Evolutionary conservation across 2,888 invertebrate species (phyloP).

Genomic region (Oscheius sp.): DNA sequence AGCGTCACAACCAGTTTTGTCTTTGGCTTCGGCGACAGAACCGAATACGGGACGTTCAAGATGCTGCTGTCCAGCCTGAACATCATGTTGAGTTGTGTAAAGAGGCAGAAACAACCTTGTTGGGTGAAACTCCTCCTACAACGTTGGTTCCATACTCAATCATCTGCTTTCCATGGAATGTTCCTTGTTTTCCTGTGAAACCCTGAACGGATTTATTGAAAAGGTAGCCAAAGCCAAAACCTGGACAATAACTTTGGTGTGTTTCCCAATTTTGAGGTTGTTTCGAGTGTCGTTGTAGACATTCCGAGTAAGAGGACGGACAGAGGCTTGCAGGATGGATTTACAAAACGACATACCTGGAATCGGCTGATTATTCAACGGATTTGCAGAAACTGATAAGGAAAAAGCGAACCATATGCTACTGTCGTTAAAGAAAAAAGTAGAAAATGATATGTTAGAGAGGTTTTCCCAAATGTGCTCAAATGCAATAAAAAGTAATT

Average conservation of each 20-base stretch:
- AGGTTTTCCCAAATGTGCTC: neutral
- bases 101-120: constrained; percentile 40
- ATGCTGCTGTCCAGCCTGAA: constrained; percentile 89
- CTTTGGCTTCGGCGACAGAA: constrained; percentile 72
- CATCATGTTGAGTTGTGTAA: constrained; percentile 49
- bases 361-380: neutral
- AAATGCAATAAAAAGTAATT: neutral
- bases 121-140: constrained; percentile 83
- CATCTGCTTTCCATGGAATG: constrained; percentile 88
- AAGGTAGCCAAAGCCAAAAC: constrained; percentile 19
- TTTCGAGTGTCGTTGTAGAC: constrained; percentile 57
- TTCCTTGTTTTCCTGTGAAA: constrained; percentile 73
- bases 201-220: constrained; percentile 42
- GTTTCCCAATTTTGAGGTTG: constrained; percentile 55
- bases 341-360: constrained; percentile 30
- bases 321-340: constrained; percentile 20
- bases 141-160: constrained; percentile 96
- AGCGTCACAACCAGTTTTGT: constrained; percentile 88
- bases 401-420: neutral
- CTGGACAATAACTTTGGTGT: constrained; percentile 63
- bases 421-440: too few relatives aligned
- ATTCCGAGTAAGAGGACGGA: constrained; percentile 39
- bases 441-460: too few relatives aligned
- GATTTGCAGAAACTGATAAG: constrained; percentile 12
- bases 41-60: constrained; percentile 88